Base-by-base conservation (phyloP, 2,888 invertebrate genomes). In the Rhingia rostrata region DNA sequence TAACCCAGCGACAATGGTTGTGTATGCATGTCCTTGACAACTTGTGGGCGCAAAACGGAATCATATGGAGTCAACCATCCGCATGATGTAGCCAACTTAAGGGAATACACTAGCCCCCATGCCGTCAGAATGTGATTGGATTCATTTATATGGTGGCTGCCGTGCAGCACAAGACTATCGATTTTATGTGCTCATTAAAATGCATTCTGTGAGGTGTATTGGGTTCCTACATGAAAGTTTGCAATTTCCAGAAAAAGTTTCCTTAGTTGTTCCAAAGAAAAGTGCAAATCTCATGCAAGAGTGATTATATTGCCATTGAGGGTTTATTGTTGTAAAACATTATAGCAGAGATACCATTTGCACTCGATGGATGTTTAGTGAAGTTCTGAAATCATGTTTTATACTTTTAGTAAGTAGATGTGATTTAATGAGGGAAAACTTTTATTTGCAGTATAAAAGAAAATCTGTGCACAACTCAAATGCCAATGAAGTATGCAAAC, bases 181-280 rank as follows among this genome's bases (percentile, higher is more conserved):
- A 73, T 79, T 73, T 79, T 66, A 66, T 66, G 37, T 66, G 37
- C 45, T 66, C 73, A 54, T 79, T 79, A 66, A 73, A 73, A 66
- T 79, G 47, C 58, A 66, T 66, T 79, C 72, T 41, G n/a, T 30
- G 39, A 30, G 35, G 14, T 33, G 12, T 14, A 35, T 14, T 14
- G 35, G 14, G n/a, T 47, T 10, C 35, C 14, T 45, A 49, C 63
- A 58, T 35, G 47, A 30, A 58, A 47, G 32, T 64, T 64, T n/a
- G 10, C 30, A 37, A 9, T 39, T 56, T 56, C 22, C 22, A 14
- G 4, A 22, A 22, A 22, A 56, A 56, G 37, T 56, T 56, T 53
- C 12, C 54, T 7, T 12, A 6, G 35, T 3, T 9, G 4, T 9
- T 37, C 56, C 2, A 10, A 22, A 2, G 39, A 56, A 7, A 56